Evolutionary conservation across 64 coral and sea anemone genomes (phyloP).

Genomic region (Platygyra sinensis): DNA sequence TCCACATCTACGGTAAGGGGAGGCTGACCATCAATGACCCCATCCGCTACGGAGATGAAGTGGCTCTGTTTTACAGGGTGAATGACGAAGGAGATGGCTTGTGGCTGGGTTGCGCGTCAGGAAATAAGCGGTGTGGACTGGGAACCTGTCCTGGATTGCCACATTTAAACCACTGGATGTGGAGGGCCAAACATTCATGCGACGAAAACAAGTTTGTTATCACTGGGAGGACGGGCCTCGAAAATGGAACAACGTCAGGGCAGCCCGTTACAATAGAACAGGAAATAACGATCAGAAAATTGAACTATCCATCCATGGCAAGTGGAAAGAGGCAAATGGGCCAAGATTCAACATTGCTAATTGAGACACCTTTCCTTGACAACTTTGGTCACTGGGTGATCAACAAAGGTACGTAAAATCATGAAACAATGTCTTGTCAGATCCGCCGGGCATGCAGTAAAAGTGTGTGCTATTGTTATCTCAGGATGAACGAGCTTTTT

Average conservation of each 20-base stretch:
- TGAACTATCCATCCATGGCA: too few relatives aligned
- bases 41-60: conserved; percentile 26
- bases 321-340: too few relatives aligned
- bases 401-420: too few relatives aligned
- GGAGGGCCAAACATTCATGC: neutral
- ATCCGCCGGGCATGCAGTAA: too few relatives aligned
- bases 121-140: neutral
- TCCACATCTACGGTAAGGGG: conserved; percentile 2
- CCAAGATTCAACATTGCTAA: too few relatives aligned
- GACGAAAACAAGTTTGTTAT: conserved; percentile 16
- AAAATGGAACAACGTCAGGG: neutral
- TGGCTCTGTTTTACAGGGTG: conserved; percentile 18
- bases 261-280: conserved; percentile 2
- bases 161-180: conserved; percentile 23
- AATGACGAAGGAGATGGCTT: conserved; percentile 22
- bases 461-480: too few relatives aligned
- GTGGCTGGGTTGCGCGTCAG: neutral
- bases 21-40: neutral
- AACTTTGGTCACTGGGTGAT: too few relatives aligned
- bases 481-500: too few relatives aligned
- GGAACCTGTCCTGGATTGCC: conserved; percentile 21
- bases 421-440: too few relatives aligned
- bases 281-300: neutral
- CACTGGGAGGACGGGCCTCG: neutral
- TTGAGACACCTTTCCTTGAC: too few relatives aligned